phyloP scores from a whole-genome alignment of 2,888 invertebrate genomes.

The Calliphora vomitoria region DNA sequence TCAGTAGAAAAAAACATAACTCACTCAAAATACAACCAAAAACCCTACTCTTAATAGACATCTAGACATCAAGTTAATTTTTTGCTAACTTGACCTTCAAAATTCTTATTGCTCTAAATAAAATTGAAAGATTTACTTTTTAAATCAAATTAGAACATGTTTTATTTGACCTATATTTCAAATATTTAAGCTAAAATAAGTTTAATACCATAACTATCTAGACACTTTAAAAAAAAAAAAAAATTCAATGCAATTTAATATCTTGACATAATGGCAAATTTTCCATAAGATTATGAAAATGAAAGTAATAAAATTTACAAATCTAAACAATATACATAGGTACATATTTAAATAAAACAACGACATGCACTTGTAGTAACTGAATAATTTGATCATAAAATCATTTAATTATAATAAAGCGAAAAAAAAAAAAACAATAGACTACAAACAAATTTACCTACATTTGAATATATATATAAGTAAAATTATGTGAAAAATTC shows the following conservation, averaged over 20 bases:
- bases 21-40: neutral
- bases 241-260: constrained; percentile 18
- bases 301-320: neutral
- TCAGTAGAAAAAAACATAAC: too few species aligned
- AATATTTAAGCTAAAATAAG: neutral
- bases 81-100: neutral
- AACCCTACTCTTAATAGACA: neutral
- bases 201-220: neutral
- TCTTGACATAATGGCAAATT: neutral
- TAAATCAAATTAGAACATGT: neutral
- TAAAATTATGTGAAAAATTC: constrained; percentile 12
- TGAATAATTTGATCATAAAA: constrained; percentile 21
- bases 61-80: neutral
- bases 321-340: neutral
- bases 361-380: neutral
- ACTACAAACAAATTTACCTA: constrained; percentile 11
- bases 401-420: neutral
- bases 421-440: neutral
- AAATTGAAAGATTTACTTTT: neutral
- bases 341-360: neutral
- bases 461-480: neutral
- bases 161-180: constrained; percentile 27
- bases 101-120: neutral
- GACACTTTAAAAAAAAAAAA: neutral
- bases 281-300: neutral